Base-by-base conservation (phyloP, 1,140 invertebrate genomes). In the Drosophila sproati region DNA sequence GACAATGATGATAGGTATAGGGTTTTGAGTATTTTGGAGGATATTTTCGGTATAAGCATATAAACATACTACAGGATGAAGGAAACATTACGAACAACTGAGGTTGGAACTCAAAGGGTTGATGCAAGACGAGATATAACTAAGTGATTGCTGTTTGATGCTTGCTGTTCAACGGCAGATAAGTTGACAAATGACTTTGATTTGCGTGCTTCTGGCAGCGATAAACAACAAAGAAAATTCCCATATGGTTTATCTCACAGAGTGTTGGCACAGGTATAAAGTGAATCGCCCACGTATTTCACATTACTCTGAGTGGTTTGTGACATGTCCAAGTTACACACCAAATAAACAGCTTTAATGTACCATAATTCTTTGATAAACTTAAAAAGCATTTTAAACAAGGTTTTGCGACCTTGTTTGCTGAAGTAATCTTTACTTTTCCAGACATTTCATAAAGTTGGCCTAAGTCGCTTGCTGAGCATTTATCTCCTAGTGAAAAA, bases 21-120 rank as follows among this genome's bases (percentile, higher is more conserved):
- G 1, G 20, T 20, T 20, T 20, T 20, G 20, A 20, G 20, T 20
- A 20, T 20, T 20, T 20, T 20, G 20, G 1, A 20, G 20, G 20
- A 20, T 20, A 20, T 1, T 1, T 20, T 20, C 20, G 20, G 1
- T 20, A 20, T 20, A 0, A 20, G 20, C 0, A 1, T 0, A 20
- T 20, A 28, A 35, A 48, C 34, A 32, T 41, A 41, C n/a, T 10
- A 41, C n/a, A 34, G 12, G 8, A 47, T 79, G 73, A 83, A 83
- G 63, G 74, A 69, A 73, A 74, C 59, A 74, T 73, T 77, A 69
- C 63, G 73, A 54, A 48, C 47, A 54, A 12, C 31, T 50, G 12
- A 37, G 20, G 37, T 72, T 66, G 61, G 32, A 75, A 39, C 50
- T 12, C 10, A 31, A 79, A 8, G 34, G 41, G 7, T 41, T 39